phyloP scores from a whole-genome alignment of 2,113 vertebrate genomes.

The Lophius piscatorius region DNA sequence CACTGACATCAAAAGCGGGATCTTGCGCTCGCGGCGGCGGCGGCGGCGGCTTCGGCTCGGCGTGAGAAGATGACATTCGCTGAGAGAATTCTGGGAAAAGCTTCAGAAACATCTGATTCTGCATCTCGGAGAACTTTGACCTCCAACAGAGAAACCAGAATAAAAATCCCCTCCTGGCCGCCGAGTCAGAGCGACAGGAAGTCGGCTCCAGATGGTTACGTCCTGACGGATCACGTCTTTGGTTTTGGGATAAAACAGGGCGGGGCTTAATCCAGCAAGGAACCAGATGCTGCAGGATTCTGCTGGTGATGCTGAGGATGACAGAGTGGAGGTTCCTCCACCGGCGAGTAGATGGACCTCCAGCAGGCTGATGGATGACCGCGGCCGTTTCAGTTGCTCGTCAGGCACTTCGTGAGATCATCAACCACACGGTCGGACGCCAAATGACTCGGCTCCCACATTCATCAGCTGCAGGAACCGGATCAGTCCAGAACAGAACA shows the following conservation, averaged over 20 bases:
- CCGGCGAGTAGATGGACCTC: too few relatives aligned
- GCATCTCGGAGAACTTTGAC: conserved; percentile 71
- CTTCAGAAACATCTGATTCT: conserved; percentile 65
- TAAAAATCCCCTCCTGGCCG: conserved; percentile 66
- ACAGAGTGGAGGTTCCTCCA: too few relatives aligned
- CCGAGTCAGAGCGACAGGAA: conserved; percentile 15
- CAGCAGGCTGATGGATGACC: too few relatives aligned
- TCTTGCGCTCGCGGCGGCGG: conserved; percentile 26
- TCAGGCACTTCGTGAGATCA: too few relatives aligned
- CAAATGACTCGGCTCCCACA: too few relatives aligned
- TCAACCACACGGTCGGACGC: too few relatives aligned
- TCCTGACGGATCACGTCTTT: conserved; percentile 39
- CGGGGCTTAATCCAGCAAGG: too few relatives aligned
- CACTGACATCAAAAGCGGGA: conserved; percentile 18
- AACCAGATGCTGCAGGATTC: too few relatives aligned
- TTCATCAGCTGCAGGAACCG: too few relatives aligned
- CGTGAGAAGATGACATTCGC: conserved; percentile 57
- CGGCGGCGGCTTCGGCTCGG: conserved; percentile 21
- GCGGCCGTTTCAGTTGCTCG: too few relatives aligned
- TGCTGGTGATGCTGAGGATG: too few relatives aligned
- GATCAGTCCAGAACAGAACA: too few relatives aligned
- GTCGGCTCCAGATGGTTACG: conserved; percentile 42
- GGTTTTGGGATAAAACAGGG: neutral
- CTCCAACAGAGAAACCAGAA: conserved; percentile 75
- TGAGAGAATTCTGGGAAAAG: conserved; percentile 54